Evolutionary conservation across 2,888 invertebrate species (phyloP), one percentile per base, ranked within the genome.

Genomic region (Yponomeuta evonymella): DNA sequence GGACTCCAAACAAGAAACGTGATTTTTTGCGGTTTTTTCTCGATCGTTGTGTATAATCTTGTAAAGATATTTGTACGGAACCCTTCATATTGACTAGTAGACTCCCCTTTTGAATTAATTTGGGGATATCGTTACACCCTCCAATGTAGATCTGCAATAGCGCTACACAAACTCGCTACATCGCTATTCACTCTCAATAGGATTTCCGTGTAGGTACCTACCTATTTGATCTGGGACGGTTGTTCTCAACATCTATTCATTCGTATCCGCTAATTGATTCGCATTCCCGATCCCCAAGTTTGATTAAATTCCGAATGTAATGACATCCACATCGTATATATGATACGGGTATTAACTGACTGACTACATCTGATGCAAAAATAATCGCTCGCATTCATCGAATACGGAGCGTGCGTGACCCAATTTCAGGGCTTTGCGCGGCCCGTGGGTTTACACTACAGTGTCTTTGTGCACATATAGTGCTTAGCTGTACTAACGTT

Each of bases 261-360:
- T 58, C 15, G 51, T 12, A 58, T 58, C 51, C 51, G 51, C 51
- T 58, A 58, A 58, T 58, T 58, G 51, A 58, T 58, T 58, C 51
- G 51, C 51, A 58, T 58, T 58, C 51, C 51, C 12, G 51, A 58
- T 58, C 51, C 51, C 51, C 12, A 15, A 58, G 51, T 58, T 15
- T 58, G 51, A 58, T 58, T 58, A 58, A 58, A 58, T 58, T 58
- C 51, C 51, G 15, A 58, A 58, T 58, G 51, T 58, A 58, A 58
- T 58, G 15, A 2, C 12, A 58, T 58, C 51, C 51, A 15, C 51
- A 15, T 12, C 51, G 15, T 58, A 58, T 58, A 6, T 43, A 43
- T 43, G 43, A 43, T 43, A 43, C 51, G 15, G 15, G 51, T 12
- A 58, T 58, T 23, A 58, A 15, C 12, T 15, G 51, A 15, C 51